Base-by-base conservation (phyloP, 2,797 vertebrate species). In the Cossypha niveicapilla region DNA sequence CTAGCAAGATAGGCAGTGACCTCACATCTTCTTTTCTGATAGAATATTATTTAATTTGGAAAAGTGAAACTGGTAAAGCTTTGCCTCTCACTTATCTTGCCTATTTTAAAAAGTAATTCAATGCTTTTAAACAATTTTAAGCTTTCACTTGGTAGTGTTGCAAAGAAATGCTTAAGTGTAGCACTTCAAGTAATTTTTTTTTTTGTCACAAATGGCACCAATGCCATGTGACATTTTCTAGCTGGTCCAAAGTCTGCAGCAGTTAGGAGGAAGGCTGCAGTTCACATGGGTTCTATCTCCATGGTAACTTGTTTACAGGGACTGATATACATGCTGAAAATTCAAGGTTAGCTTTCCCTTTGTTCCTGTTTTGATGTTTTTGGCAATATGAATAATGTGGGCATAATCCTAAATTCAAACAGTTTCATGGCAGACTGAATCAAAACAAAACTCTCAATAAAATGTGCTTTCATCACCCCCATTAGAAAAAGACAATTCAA, bases 251-350 rank as follows among this genome's bases (percentile, higher is more conserved):
- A 97, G 80, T 96, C 95, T 87, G 48, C 44, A 90, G 95, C 94
- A 94, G 95, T 86, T 96, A 81, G 42, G 88, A 97, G 93, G 95
- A 94, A 95, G 92, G 88, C 88, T 44, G 93, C 76, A 94, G 96
- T 97, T 97, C 97, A 96, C 97, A 95, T 87, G 97, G 96, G 92
- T 92, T 96, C 96, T 93, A 97, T 98, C 97, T 96, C 98, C 97
- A 98, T 98, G 98, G 98, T 93, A 98, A 98, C 98, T 97, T 98
- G 96, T 97, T 98, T 98, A 98, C 97, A 96, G 97, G 94, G 85
- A 90, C 94, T 97, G 96, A 97, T 97, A 97, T 96, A 96, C 95
- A 97, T 68, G 91, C 97, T 97, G 97, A 97, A 98, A 98, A 97
- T 96, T 97, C 97, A 97, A 98, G 97, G 97, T 97, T 97, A 97